These are phyloP conservation scores for Alentia gelatinosa DNA, from an alignment of 2,888 invertebrate species.

Conservation along the genomic window DNA sequence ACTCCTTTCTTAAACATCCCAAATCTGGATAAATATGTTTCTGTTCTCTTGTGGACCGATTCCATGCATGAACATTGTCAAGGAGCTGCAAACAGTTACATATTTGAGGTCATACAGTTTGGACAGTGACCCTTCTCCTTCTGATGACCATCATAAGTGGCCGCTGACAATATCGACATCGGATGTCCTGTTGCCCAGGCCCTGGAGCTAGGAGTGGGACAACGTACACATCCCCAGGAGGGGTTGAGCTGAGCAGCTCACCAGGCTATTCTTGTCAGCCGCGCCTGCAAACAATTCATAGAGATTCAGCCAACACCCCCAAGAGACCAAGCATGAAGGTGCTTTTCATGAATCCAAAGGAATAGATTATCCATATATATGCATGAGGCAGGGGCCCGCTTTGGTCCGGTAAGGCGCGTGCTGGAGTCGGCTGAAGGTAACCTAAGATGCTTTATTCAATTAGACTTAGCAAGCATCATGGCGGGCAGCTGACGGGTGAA, in stretches of 20 bases:
- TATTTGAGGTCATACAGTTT: too few relatives aligned
- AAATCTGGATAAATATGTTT: too few relatives aligned
- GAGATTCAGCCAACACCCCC: background rate
- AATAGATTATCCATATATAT: conserved; percentile 8
- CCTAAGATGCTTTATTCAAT: background rate
- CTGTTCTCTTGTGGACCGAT: too few relatives aligned
- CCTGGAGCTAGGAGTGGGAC: background rate
- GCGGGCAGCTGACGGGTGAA: too few relatives aligned
- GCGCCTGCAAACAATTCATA: background rate
- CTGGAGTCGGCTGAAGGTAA: background rate
- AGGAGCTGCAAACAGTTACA: too few relatives aligned
- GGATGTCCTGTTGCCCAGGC: background rate
- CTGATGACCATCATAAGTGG: background rate
- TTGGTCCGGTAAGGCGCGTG: background rate
- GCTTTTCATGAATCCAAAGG: conserved; percentile 8
- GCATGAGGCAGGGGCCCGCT: background rate
- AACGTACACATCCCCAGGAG: background rate
- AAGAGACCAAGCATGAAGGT: background rate
- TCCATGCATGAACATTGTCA: too few relatives aligned
- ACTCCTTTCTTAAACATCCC: too few relatives aligned
- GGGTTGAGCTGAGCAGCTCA: background rate
- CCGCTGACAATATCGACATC: background rate
- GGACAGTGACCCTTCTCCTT: background rate
- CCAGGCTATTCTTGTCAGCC: background rate
- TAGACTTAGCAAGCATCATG: too few relatives aligned